Percentiles rank a stretch among this genome's conserved stretches.
Evolutionary conservation across 2,113 vertebrate genomes (phyloP).

Genomic region (Narcine bancroftii): DNA sequence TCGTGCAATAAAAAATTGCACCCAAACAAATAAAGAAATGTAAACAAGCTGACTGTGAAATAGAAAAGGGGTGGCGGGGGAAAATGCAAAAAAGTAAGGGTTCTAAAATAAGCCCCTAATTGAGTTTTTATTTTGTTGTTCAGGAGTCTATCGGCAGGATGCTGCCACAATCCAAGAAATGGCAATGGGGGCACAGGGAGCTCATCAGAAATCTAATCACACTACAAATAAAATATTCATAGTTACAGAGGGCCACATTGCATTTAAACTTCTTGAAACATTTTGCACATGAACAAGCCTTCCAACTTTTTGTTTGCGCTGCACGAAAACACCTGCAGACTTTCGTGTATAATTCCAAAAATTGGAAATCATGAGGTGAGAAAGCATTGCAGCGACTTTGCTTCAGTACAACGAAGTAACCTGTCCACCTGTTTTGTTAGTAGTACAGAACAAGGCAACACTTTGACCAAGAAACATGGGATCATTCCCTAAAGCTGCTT

Average conservation of each 20-base stretch:
- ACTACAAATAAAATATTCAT: neutral
- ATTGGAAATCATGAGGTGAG: neutral
- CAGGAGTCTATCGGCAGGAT: too few species aligned
- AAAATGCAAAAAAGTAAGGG: too few species aligned
- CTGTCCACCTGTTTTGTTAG: neutral
- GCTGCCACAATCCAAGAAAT: neutral
- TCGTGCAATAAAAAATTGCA: too few species aligned
- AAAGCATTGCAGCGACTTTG: neutral
- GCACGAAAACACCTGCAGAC: too few species aligned
- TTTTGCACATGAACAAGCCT: neutral
- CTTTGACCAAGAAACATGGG: neutral
- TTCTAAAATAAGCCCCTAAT: too few species aligned
- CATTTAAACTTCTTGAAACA: neutral
- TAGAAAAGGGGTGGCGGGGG: too few species aligned
- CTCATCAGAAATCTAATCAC: neutral
- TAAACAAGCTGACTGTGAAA: too few species aligned
- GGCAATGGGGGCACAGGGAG: neutral
- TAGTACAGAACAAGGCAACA: neutral
- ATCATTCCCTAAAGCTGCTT: neutral
- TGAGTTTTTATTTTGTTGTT: too few species aligned
- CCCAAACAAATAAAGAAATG: too few species aligned
- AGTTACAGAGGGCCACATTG: neutral
- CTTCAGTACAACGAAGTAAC: too few species aligned
- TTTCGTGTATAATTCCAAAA: too few species aligned
- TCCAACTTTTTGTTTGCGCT: neutral